Conservation (phyloP, 2,797 vertebrate genomes). For the Cirrhinus mrigala region DNA sequence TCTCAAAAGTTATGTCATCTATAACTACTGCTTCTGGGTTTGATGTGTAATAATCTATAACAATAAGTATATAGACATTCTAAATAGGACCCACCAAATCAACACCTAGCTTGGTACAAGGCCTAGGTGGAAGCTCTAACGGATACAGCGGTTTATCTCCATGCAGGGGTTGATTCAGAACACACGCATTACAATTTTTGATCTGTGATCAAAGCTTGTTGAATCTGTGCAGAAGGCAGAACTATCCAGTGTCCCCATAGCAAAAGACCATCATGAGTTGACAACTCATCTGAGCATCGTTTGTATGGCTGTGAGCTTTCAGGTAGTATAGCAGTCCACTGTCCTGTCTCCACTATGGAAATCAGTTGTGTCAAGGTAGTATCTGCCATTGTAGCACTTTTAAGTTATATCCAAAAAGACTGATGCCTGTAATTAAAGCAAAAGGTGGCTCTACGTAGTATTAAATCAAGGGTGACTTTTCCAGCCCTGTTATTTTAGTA, state of each 20-base stretch:
- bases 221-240: background rate
- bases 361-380: slow-evolving; percentile 27
- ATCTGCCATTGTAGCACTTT: slow-evolving; percentile 24
- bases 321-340: slow-evolving; percentile 24
- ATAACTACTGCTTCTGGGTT: slow-evolving; percentile 39
- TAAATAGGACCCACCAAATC: slow-evolving; percentile 40
- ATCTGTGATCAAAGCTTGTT: slow-evolving; percentile 45
- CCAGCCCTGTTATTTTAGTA: no score
- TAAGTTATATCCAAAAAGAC: background rate
- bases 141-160: slow-evolving; percentile 52
- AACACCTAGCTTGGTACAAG: slow-evolving; percentile 47
- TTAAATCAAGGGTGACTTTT: no score
- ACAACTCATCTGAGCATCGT: slow-evolving; percentile 30
- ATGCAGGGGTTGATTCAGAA: slow-evolving; percentile 47
- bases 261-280: slow-evolving; percentile 34
- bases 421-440: no score
- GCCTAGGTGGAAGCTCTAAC: slow-evolving; percentile 34
- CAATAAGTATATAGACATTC: slow-evolving; percentile 35
- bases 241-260: slow-evolving; percentile 6
- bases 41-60: slow-evolving; percentile 40
- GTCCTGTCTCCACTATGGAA: slow-evolving; percentile 33
- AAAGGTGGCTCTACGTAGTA: no score
- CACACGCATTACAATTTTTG: slow-evolving; percentile 47
- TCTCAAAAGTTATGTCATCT: slow-evolving; percentile 27
- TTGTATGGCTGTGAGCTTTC: slow-evolving; percentile 31